Evolutionary conservation across 2,888 invertebrate genomes (phyloP).

Genomic region (Eupithecia tripunctaria): DNA sequence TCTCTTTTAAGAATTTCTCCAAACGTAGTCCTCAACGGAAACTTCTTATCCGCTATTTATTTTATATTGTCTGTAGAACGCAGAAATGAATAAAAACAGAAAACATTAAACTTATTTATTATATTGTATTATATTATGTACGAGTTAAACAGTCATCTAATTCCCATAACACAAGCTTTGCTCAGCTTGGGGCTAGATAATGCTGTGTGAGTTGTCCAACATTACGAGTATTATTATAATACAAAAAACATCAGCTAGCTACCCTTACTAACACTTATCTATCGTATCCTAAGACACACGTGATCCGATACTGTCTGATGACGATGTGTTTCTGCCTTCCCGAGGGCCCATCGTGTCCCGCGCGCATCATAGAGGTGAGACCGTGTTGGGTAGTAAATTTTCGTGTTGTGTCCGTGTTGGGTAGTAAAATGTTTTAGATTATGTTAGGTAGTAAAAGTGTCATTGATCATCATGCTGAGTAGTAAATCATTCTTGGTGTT

Average conservation of each 20-base stretch:
- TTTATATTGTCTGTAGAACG: too few relatives aligned
- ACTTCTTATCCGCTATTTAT: too few relatives aligned
- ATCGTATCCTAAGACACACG: constrained; percentile 46
- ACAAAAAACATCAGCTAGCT: constrained; percentile 19
- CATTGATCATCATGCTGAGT: not conserved
- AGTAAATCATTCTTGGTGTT: not conserved
- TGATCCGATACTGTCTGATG: constrained; percentile 70
- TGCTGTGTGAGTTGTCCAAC: not conserved
- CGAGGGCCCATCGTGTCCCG: constrained; percentile 38
- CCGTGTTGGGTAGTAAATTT: constrained; percentile 11
- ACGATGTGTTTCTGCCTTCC: constrained; percentile 66
- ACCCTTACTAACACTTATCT: constrained; percentile 28
- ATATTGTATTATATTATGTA: too few relatives aligned
- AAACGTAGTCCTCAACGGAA: too few relatives aligned
- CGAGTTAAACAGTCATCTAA: too few relatives aligned
- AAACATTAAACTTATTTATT: too few relatives aligned
- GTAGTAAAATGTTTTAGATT: constrained; percentile 15
- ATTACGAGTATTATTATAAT: not conserved
- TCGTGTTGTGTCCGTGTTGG: constrained; percentile 3
- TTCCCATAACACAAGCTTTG: too few relatives aligned
- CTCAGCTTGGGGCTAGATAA: too few relatives aligned
- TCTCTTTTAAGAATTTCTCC: too few relatives aligned
- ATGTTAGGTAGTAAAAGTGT: constrained; percentile 3
- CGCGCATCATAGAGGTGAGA: constrained; percentile 55
- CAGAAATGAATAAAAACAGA: too few relatives aligned